phyloP scores from a whole-genome alignment of 2,113 vertebrate species.

The Symphodus melops region DNA sequence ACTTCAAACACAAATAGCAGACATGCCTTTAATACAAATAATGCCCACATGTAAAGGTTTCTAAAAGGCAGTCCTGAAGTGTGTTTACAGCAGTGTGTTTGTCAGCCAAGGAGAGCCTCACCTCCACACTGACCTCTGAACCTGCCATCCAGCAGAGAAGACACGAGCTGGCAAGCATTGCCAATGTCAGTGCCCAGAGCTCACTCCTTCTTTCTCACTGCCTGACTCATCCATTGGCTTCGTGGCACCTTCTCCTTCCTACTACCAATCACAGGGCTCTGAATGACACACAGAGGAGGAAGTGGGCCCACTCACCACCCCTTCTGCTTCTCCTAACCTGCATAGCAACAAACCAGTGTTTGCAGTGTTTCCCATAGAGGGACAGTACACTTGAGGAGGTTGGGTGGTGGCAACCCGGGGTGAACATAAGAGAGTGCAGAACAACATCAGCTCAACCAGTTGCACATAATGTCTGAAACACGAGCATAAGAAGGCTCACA shows the following conservation, averaged over 20 bases:
- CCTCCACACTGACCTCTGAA: constrained; percentile 81
- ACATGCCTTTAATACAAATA: constrained; percentile 14
- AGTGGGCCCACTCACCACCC: constrained; percentile 53
- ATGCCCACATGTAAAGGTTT: constrained; percentile 1
- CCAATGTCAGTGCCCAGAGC: constrained; percentile 77
- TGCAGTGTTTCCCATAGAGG: no score
- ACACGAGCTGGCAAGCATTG: constrained; percentile 81
- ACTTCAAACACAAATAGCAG: constrained; percentile 21
- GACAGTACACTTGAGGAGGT: no score
- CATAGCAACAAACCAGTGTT: constrained; percentile 69
- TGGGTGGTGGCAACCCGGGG: no score
- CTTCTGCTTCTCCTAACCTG: constrained; percentile 56
- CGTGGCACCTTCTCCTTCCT: constrained; percentile 73
- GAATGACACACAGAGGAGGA: constrained; percentile 83
- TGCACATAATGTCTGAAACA: no score
- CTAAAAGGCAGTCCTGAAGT: constrained; percentile 32
- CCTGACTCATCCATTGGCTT: constrained; percentile 77
- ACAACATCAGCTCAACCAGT: no score
- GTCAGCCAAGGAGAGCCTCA: constrained; percentile 81
- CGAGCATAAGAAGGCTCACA: no score
- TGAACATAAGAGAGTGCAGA: no score
- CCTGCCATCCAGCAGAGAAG: constrained; percentile 79
- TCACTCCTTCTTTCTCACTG: constrained; percentile 70
- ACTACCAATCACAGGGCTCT: constrained; percentile 77
- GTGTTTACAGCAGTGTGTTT: constrained; percentile 55